Evolutionary conservation across 2,888 invertebrate genomes (phyloP), one percentile per base, ranked within the genome.

Genomic region (Parelbella ahira): DNA sequence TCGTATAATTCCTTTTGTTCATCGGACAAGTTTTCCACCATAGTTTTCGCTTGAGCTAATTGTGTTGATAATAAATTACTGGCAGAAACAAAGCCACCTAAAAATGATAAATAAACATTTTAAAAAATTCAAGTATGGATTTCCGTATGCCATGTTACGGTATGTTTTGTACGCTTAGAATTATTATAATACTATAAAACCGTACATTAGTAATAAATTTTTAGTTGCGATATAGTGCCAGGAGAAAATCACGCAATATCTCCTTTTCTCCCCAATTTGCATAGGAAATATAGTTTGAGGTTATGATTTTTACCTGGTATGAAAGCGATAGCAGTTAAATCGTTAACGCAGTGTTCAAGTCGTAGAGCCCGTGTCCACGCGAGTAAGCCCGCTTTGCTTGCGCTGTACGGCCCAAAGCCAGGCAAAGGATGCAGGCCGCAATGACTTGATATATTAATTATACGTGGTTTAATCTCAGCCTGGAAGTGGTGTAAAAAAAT

Each of bases 381-480:
- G 28, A 91, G 74, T 2, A 97, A 63, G 0, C 91, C 97, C 0
- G 93, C 91, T 76, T 97, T 97, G 6, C 94, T 93, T 0, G 95
- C 95, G 8, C 93, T 92, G 74, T 97, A 97, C 0, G 92, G 89
- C 0, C 91, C 88, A 44, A 96, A 81, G 0, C 93, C 92, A 0
- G 96, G 95, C 33, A 96, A 74, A 5, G 87, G 92, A 68, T 88
- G 92, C 61, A 81, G 73, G 0, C 93, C 92, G 67, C 96, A 96
- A 63, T 97, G 96, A 62, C 96, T 96, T 2, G 92, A 92, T n/a
- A 97, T 82, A 56, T 93, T 93, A 45, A 97, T 91, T 41, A 97
- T 81, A 49, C 96, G 90, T 20, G 93, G 88, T 48, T 67, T 71
- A 21, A 56, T 45, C 27, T 47, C 30, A 42, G 51, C 53, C 54